Evolutionary conservation across 2,888 invertebrate species (phyloP).

Genomic region (Meteorus cinctellus): DNA sequence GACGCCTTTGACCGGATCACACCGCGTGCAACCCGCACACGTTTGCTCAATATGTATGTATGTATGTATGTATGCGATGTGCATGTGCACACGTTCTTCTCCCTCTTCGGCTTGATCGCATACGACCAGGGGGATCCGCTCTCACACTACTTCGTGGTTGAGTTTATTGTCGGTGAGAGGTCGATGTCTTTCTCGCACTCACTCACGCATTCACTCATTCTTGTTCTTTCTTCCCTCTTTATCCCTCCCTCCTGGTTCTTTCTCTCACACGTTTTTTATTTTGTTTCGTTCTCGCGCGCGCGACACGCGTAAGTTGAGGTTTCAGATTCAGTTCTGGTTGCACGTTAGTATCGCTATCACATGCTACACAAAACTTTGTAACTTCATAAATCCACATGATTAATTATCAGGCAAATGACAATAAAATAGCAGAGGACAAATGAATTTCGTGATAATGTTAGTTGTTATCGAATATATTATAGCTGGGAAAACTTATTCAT

Average conservation of each 20-base stretch:
- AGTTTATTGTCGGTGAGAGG: slow-evolving; percentile 63
- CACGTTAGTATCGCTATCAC: slow-evolving; percentile 60
- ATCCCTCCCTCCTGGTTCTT: not conserved
- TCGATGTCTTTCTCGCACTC: not conserved
- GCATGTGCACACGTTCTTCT: slow-evolving; percentile 16
- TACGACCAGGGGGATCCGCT: slow-evolving; percentile 44
- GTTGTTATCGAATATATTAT: too few relatives aligned
- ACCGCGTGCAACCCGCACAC: slow-evolving; percentile 17
- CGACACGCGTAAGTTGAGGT: slow-evolving; percentile 45
- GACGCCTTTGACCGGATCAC: slow-evolving; percentile 20
- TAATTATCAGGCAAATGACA: slow-evolving; percentile 1
- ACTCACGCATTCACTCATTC: not conserved
- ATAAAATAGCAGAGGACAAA: not conserved
- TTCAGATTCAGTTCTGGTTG: slow-evolving; percentile 60
- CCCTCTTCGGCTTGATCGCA: slow-evolving; percentile 48
- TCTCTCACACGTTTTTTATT: not conserved
- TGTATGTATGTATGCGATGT: slow-evolving; percentile 1
- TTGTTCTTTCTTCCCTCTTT: not conserved
- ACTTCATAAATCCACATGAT: not conserved
- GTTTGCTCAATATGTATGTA: not conserved
- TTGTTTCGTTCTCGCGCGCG: slow-evolving; percentile 22
- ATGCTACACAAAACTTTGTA: slow-evolving; percentile 43
- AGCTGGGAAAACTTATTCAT: too few relatives aligned
- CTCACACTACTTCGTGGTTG: slow-evolving; percentile 47
- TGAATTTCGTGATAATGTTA: too few relatives aligned